These are phyloP conservation scores for Rhagoletis zephyria DNA, from an alignment of 1,140 invertebrate genomes.

Conservation along the genomic window DNA sequence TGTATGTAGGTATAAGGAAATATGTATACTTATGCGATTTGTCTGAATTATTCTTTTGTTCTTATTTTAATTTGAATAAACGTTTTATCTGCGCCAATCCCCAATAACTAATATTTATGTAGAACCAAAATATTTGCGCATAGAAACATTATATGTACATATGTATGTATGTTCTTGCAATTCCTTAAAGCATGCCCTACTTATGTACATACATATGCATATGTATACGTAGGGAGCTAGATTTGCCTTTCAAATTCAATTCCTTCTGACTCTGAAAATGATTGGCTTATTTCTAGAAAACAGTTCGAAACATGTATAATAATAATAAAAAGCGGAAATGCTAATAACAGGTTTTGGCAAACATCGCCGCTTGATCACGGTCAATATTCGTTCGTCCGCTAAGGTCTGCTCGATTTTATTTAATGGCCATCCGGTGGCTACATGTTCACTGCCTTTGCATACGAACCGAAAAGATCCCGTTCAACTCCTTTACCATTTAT, in stretches of 20 bases:
- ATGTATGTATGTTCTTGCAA: too few relatives aligned
- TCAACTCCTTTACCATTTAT: constrained; percentile 47
- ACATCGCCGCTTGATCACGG: constrained; percentile 38
- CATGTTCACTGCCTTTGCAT: constrained; percentile 21
- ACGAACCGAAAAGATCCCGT: background rate
- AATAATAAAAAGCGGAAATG: constrained; percentile 52
- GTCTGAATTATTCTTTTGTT: constrained; percentile 41
- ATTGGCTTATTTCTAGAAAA: constrained; percentile 49
- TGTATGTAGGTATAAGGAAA: background rate
- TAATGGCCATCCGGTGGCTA: constrained; percentile 48
- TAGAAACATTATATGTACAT: too few relatives aligned
- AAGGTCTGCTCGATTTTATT: constrained; percentile 43
- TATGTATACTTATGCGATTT: background rate
- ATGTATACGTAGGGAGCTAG: background rate
- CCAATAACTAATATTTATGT: background rate
- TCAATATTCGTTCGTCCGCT: constrained; percentile 23
- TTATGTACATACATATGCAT: background rate
- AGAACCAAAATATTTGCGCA: background rate
- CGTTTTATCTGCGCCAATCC: background rate
- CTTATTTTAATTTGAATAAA: constrained; percentile 36
- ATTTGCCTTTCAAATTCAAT: background rate
- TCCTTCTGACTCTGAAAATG: background rate
- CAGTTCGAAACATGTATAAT: constrained; percentile 46
- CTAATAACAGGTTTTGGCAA: constrained; percentile 50
- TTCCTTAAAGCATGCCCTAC: too few relatives aligned